phyloP scores from a whole-genome alignment of 2,888 invertebrate species.

The Drosophila affinis region DNA sequence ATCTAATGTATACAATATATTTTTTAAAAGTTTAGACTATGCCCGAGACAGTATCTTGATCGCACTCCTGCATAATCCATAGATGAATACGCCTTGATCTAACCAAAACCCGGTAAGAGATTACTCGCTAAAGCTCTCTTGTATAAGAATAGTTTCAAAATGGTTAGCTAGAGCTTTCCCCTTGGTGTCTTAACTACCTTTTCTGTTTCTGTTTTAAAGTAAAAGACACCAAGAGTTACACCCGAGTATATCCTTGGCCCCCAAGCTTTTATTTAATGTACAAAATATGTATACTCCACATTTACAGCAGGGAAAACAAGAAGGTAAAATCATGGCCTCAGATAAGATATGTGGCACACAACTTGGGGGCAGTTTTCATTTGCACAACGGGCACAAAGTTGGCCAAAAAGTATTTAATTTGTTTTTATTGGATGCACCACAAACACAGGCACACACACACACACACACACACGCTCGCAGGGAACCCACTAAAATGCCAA shows the following conservation, averaged over 20 bases:
- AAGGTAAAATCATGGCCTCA: neutral
- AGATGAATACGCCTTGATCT: too few species aligned
- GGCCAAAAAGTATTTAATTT: slow-evolving; percentile 72
- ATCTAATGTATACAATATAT: too few species aligned
- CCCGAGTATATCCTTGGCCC: neutral
- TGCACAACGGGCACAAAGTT: slow-evolving; percentile 15
- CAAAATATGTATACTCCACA: too few species aligned
- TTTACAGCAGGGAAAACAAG: neutral
- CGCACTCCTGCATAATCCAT: too few species aligned
- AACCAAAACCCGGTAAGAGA: too few species aligned
- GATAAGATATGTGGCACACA: neutral
- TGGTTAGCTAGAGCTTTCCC: too few species aligned
- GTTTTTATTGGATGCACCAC: slow-evolving; percentile 49
- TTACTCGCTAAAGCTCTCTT: too few species aligned
- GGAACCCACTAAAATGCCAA: slow-evolving; percentile 75
- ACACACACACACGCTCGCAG: slow-evolving; percentile 17
- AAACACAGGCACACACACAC: slow-evolving; percentile 3
- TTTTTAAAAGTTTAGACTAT: too few species aligned
- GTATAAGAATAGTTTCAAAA: too few species aligned
- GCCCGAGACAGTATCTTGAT: too few species aligned
- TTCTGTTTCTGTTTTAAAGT: neutral
- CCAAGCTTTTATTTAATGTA: neutral
- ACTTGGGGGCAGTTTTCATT: slow-evolving; percentile 1
- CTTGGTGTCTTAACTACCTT: too few species aligned
- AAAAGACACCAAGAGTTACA: neutral